Percentiles rank a stretch among this genome's conserved stretches.
Evolutionary conservation across 2,797 vertebrate genomes (phyloP).

Genomic region (Sebastes taczanowskii): DNA sequence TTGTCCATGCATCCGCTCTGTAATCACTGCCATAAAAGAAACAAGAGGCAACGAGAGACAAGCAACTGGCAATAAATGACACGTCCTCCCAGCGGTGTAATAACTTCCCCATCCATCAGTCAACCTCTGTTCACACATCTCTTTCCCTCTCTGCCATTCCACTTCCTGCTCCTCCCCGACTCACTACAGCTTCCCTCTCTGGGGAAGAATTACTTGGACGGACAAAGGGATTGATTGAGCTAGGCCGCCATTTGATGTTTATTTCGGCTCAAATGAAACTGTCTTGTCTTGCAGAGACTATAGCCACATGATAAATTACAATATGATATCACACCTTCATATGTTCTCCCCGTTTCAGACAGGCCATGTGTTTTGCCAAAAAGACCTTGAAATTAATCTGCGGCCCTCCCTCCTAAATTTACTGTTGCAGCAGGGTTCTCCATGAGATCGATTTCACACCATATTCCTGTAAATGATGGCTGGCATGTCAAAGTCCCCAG

Average conservation of each 20-base stretch:
- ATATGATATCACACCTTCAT: slow-evolving; percentile 66
- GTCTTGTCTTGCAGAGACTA: slow-evolving; percentile 51
- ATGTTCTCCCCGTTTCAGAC: slow-evolving; percentile 48
- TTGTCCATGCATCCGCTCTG: slow-evolving; percentile 62
- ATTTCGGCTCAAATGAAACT: slow-evolving; percentile 71
- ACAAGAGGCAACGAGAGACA: slow-evolving; percentile 68
- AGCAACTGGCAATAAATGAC: slow-evolving; percentile 74
- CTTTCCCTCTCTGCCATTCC: slow-evolving; percentile 37
- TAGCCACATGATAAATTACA: slow-evolving; percentile 60
- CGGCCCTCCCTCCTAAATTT: slow-evolving; percentile 61
- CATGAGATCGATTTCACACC: slow-evolving; percentile 79
- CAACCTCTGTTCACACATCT: slow-evolving; percentile 66
- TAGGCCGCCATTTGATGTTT: slow-evolving; percentile 69
- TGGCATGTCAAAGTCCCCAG: slow-evolving; percentile 64
- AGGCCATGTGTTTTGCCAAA: slow-evolving; percentile 53
- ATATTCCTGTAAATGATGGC: slow-evolving; percentile 76
- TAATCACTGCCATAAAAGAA: slow-evolving; percentile 78
- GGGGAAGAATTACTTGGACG: slow-evolving; percentile 68
- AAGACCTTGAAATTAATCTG: slow-evolving; percentile 78
- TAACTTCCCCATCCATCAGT: slow-evolving; percentile 76
- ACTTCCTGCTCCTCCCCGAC: slow-evolving; percentile 46
- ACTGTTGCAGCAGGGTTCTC: slow-evolving; percentile 58
- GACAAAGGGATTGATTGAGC: slow-evolving; percentile 73
- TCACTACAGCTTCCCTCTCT: slow-evolving; percentile 54
- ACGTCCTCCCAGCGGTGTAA: slow-evolving; percentile 68